These are phyloP conservation scores for Tetraodon nigroviridis DNA, from an alignment of 2,113 vertebrate genomes.

Conservation along the genomic window DNA sequence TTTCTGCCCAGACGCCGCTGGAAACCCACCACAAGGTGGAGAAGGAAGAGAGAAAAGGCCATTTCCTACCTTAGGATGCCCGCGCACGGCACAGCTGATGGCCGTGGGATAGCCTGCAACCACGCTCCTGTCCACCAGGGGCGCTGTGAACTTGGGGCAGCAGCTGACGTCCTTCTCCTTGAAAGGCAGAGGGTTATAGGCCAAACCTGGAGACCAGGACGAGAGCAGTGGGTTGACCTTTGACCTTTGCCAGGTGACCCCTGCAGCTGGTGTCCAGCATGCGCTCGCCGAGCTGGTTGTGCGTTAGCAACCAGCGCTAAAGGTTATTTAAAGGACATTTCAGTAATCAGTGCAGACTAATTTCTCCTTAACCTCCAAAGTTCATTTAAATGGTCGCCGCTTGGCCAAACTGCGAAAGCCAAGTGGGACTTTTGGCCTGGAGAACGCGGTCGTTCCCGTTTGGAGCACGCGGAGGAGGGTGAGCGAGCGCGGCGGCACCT, in stretches of 20 bases:
- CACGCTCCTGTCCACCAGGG: conserved; percentile 78
- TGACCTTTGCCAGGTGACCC: too few species aligned
- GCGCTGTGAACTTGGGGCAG: conserved; percentile 81
- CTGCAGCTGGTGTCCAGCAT: conserved; percentile 51
- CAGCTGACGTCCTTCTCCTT: conserved; percentile 75
- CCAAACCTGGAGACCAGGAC: conserved; percentile 64
- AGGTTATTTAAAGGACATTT: conserved; percentile 36
- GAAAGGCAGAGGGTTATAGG: conserved; percentile 56
- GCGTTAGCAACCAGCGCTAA: conserved; percentile 15
- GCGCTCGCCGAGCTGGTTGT: conserved; percentile 44
- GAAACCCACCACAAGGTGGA: too few species aligned
- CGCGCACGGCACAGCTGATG: conserved; percentile 85
- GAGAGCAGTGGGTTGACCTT: not conserved
- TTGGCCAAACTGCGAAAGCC: too few species aligned
- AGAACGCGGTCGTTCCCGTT: too few species aligned
- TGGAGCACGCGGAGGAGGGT: too few species aligned
- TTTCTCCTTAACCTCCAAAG: too few species aligned
- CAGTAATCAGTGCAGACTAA: conserved; percentile 30
- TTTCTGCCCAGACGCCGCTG: too few species aligned
- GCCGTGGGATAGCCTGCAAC: conserved; percentile 82
- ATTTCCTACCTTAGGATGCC: conserved; percentile 77
- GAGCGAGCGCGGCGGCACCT: too few species aligned
- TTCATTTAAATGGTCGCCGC: too few species aligned
- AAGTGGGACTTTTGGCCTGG: too few species aligned
- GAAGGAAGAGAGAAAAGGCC: too few species aligned